Percentiles rank a stretch among this genome's conserved stretches.
These are phyloP conservation scores for Subanguina moxae DNA, from an alignment of 1,140 invertebrate species.

Conservation along the genomic window DNA sequence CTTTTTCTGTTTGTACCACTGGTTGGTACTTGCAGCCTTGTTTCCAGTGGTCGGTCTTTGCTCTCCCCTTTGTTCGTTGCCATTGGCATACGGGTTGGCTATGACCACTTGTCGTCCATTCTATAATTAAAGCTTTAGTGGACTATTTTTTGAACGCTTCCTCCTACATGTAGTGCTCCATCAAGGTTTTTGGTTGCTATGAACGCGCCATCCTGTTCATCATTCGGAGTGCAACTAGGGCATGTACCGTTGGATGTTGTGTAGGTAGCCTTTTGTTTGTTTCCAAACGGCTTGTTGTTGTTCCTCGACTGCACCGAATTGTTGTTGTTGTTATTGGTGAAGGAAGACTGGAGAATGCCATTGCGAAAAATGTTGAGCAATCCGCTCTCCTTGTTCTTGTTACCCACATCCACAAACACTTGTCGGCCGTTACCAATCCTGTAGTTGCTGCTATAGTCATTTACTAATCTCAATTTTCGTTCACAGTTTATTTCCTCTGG, in stretches of 20 bases:
- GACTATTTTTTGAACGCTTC: too few relatives aligned
- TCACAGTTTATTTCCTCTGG: too few relatives aligned
- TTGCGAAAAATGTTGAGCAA: conserved; percentile 5
- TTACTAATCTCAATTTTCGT: too few relatives aligned
- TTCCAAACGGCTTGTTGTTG: neutral
- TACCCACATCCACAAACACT: too few relatives aligned
- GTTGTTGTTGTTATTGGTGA: neutral
- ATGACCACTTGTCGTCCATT: neutral
- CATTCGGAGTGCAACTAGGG: neutral
- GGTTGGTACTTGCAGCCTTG: neutral
- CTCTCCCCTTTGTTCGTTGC: too few relatives aligned
- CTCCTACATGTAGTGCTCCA: too few relatives aligned
- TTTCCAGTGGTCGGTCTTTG: neutral
- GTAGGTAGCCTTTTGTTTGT: neutral
- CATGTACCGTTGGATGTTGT: neutral
- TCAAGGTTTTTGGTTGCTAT: neutral
- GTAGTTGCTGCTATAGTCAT: too few relatives aligned
- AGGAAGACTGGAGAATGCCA: conserved; percentile 3
- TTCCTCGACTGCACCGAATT: neutral
- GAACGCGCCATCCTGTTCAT: neutral
- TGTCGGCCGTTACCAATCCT: too few relatives aligned
- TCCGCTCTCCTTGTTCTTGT: neutral
- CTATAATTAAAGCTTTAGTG: too few relatives aligned
- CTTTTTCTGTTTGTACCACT: neutral
- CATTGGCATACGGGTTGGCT: neutral